Conservation (phyloP, 2,888 invertebrate species). For the Drosophila longiperda region DNA sequence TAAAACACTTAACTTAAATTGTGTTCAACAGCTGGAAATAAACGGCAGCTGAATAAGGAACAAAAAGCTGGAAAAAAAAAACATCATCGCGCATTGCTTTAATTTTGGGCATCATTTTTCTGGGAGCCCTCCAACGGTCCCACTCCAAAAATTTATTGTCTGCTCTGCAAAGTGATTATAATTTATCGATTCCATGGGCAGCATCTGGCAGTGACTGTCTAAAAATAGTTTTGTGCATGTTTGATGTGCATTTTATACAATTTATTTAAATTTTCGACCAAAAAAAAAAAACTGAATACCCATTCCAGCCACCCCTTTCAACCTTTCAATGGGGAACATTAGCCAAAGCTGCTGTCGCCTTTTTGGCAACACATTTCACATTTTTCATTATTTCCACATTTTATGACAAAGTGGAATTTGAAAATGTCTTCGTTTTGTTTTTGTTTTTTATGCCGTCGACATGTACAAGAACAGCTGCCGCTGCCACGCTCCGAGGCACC, state of each 20-base stretch:
- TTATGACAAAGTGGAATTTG: slow-evolving; percentile 73
- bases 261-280: slow-evolving; percentile 46
- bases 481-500: slow-evolving; percentile 9
- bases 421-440: slow-evolving; percentile 63
- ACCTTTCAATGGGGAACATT: slow-evolving; percentile 28
- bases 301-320: neutral
- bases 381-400: slow-evolving; percentile 70
- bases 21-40: slow-evolving; percentile 76
- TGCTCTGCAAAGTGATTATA: slow-evolving; percentile 52
- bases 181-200: slow-evolving; percentile 63
- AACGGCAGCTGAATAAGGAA: slow-evolving; percentile 36
- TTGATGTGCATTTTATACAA: slow-evolving; percentile 48
- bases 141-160: slow-evolving; percentile 5
- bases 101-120: slow-evolving; percentile 39
- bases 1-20: slow-evolving; percentile 75
- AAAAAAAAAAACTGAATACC: slow-evolving; percentile 3
- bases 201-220: slow-evolving; percentile 52
- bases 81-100: slow-evolving; percentile 34
- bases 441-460: slow-evolving; percentile 5
- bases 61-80: slow-evolving; percentile 6
- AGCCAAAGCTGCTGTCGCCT: slow-evolving; percentile 52
- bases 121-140: neutral
- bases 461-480: slow-evolving; percentile 43
- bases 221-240: slow-evolving; percentile 60
- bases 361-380: slow-evolving; percentile 69